These are phyloP conservation scores for Paralichthys olivaceus DNA, from an alignment of 2,113 vertebrate species.

Conservation along the genomic window DNA sequence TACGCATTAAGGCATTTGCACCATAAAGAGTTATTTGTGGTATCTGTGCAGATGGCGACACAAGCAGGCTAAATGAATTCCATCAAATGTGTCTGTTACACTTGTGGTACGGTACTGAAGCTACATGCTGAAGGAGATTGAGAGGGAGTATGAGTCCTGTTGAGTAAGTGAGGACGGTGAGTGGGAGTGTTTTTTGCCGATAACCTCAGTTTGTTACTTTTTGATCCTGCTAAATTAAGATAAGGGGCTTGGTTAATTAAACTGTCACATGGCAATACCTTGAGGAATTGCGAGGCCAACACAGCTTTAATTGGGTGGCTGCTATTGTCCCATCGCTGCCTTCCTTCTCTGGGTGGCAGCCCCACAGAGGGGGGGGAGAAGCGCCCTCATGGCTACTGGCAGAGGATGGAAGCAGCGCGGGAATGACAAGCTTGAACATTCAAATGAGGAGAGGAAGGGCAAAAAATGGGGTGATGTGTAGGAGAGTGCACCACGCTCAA, in stretches of 20 bases:
- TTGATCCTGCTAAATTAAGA: conserved; percentile 85
- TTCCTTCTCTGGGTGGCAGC: conserved; percentile 44
- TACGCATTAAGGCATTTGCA: background rate
- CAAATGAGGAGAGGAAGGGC: conserved; percentile 20
- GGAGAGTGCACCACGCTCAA: background rate
- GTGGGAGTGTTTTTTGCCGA: conserved; percentile 75
- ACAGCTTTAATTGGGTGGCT: conserved; percentile 82
- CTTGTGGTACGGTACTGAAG: conserved; percentile 5
- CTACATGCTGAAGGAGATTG: conserved; percentile 19
- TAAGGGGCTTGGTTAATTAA: conserved; percentile 85
- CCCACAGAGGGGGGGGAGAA: conserved; percentile 42
- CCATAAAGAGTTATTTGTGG: conserved; percentile 14
- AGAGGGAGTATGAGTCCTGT: conserved; percentile 39
- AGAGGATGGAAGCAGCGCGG: conserved; percentile 58
- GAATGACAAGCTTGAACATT: conserved; percentile 44
- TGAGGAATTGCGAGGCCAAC: conserved; percentile 80
- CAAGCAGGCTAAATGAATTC: conserved; percentile 6
- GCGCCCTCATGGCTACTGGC: conserved; percentile 45
- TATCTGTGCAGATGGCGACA: background rate
- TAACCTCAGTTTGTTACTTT: conserved; percentile 82
- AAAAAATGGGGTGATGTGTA: conserved; percentile 1
- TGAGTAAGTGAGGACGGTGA: conserved; percentile 50
- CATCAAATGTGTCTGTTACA: conserved; percentile 33
- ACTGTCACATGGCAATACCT: conserved; percentile 84
- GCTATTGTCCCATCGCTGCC: conserved; percentile 71